Evolutionary conservation across 92 coral and sea anemone genomes (phyloP).

Genomic region (Zoanthus sansibaricus): DNA sequence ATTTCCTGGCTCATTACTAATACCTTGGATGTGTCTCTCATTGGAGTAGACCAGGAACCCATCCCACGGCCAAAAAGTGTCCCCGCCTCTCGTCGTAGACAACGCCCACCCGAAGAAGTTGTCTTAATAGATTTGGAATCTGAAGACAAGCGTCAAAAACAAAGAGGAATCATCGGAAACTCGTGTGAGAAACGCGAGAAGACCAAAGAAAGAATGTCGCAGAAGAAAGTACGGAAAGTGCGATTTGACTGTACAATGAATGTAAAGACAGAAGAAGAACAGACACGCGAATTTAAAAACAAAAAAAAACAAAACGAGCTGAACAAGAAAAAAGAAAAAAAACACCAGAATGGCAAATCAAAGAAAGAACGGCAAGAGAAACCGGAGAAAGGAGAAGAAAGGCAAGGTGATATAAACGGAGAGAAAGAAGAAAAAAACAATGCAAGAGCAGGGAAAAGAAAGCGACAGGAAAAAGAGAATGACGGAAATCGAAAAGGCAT

Average conservation of each 20-base stretch:
- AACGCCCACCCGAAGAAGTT: no score
- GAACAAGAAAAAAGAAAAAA: background rate
- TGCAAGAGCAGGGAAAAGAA: no score
- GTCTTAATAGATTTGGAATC: no score
- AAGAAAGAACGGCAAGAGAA: no score
- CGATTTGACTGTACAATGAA: background rate
- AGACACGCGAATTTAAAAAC: conserved; percentile 1
- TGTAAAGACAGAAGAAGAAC: background rate
- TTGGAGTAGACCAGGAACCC: no score
- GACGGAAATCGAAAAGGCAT: background rate
- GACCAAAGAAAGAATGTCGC: conserved; percentile 9
- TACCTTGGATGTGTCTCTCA: no score
- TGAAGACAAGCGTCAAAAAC: background rate
- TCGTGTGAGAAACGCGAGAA: background rate
- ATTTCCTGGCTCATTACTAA: no score
- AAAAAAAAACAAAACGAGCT: background rate
- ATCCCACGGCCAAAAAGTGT: no score
- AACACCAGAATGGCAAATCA: background rate
- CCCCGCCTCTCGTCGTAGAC: no score
- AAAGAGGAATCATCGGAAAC: background rate
- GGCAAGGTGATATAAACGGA: no score
- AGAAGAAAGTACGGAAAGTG: conserved; percentile 3
- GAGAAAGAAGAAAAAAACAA: no score
- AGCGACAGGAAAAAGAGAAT: background rate
- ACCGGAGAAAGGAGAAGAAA: no score